These are phyloP conservation scores for Lagorchestes hirsutus DNA, from an alignment of 2,797 vertebrate genomes.

Conservation along the genomic window DNA sequence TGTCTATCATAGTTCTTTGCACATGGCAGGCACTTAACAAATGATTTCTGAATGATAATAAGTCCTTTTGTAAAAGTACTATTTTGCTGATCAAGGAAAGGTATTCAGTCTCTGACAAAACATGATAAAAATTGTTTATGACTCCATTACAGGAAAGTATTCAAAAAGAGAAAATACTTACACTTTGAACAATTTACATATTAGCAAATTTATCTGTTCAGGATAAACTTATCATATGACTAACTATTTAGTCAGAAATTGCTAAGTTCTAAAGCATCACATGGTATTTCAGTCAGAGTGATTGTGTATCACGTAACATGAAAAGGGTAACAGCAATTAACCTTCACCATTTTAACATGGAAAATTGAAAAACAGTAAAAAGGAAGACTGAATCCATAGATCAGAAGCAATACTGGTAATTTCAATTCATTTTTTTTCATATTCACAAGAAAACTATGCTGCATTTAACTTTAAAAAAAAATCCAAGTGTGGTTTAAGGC, in stretches of 20 bases:
- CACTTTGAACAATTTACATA: conserved; percentile 40
- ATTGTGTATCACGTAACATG: conserved; percentile 61
- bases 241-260: conserved; percentile 59
- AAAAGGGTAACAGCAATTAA: conserved; percentile 70
- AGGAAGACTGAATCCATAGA: conserved; percentile 47
- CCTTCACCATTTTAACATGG: conserved; percentile 54
- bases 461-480: conserved; percentile 49
- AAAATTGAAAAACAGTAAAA: conserved; percentile 66
- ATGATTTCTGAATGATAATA: not conserved
- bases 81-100: not conserved
- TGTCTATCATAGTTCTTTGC: not conserved
- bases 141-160: not conserved
- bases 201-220: conserved; percentile 39
- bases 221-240: conserved; percentile 51
- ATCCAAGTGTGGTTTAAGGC: not conserved
- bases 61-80: conserved; percentile 16
- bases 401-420: conserved; percentile 41
- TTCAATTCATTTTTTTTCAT: conserved; percentile 43
- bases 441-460: conserved; percentile 1
- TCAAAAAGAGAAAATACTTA: conserved; percentile 30
- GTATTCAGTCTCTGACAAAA: conserved; percentile 27
- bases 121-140: not conserved
- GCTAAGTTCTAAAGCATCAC: conserved; percentile 58
- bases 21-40: not conserved
- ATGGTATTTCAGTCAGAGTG: conserved; percentile 61